Evolutionary conservation across 2,113 vertebrate genomes (phyloP).

Genomic region (Salvelinus namaycush): DNA sequence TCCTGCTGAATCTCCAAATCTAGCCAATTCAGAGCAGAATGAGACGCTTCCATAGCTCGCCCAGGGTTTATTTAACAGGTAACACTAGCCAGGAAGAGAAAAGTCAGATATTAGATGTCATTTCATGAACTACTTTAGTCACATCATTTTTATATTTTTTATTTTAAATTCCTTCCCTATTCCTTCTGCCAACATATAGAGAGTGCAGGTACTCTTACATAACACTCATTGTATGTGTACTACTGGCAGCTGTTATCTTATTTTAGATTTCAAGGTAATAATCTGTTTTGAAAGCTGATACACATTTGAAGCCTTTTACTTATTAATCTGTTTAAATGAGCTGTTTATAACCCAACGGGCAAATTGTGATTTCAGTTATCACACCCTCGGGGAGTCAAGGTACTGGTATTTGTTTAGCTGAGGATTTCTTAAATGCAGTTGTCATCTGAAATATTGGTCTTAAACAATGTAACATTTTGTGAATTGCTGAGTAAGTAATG

Average conservation of each 20-base stretch:
- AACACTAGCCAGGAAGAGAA: slow-evolving; percentile 1
- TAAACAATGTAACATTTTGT: background rate
- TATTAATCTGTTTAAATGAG: slow-evolving; percentile 1
- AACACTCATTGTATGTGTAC: background rate
- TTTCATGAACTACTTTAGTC: slow-evolving; percentile 43
- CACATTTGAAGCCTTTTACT: slow-evolving; percentile 2
- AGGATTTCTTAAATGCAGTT: background rate
- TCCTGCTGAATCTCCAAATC: slow-evolving; percentile 67
- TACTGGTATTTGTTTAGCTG: background rate
- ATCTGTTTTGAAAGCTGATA: background rate
- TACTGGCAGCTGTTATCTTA: background rate
- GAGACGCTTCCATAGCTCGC: slow-evolving; percentile 44
- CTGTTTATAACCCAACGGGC: background rate
- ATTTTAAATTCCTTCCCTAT: slow-evolving; percentile 11
- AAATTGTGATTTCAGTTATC: background rate
- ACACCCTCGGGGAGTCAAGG: background rate
- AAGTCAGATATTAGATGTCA: slow-evolving; percentile 27
- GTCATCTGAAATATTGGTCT: background rate
- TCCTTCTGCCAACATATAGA: slow-evolving; percentile 4
- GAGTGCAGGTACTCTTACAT: slow-evolving; percentile 8
- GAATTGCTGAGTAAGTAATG: background rate
- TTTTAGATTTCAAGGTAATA: background rate
- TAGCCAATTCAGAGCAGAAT: slow-evolving; percentile 58
- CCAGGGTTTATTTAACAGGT: slow-evolving; percentile 54
- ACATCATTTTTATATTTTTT: background rate